phyloP scores from a whole-genome alignment of 1,140 invertebrate genomes.

The Tribolium madens region DNA sequence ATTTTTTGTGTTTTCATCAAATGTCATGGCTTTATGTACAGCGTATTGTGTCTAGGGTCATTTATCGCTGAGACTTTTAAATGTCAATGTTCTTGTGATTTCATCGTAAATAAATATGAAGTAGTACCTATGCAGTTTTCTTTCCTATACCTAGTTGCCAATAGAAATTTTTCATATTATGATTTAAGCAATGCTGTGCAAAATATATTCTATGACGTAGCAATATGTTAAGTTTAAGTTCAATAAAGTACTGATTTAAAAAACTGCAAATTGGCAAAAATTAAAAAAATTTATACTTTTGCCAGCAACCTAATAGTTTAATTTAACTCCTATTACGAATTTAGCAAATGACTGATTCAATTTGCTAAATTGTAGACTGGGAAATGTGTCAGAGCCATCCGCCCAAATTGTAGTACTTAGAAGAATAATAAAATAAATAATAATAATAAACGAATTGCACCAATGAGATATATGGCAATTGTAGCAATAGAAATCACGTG shows the following conservation, averaged over 20 bases:
- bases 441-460: slow-evolving; percentile 36
- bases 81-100: slow-evolving; percentile 10
- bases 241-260: not conserved
- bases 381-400: not conserved
- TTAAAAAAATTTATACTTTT: no score
- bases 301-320: not conserved
- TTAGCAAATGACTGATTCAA: not conserved
- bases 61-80: slow-evolving; percentile 17
- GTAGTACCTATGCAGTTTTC: not conserved
- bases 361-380: not conserved
- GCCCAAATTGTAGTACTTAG: slow-evolving; percentile 3
- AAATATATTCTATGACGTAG: no score
- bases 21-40: slow-evolving; percentile 22
- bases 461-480: slow-evolving; percentile 31
- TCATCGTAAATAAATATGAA: not conserved
- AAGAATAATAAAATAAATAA: slow-evolving; percentile 40
- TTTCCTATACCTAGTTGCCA: no score
- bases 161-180: no score
- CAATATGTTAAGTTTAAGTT: no score
- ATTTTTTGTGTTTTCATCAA: slow-evolving; percentile 11
- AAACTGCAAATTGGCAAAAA: not conserved
- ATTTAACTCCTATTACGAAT: not conserved
- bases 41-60: slow-evolving; percentile 20
- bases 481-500: slow-evolving; percentile 45
- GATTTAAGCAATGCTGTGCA: no score